These are phyloP conservation scores for Eueremaeus valkanovi DNA, from an alignment of 2,888 invertebrate species.

Conservation along the genomic window DNA sequence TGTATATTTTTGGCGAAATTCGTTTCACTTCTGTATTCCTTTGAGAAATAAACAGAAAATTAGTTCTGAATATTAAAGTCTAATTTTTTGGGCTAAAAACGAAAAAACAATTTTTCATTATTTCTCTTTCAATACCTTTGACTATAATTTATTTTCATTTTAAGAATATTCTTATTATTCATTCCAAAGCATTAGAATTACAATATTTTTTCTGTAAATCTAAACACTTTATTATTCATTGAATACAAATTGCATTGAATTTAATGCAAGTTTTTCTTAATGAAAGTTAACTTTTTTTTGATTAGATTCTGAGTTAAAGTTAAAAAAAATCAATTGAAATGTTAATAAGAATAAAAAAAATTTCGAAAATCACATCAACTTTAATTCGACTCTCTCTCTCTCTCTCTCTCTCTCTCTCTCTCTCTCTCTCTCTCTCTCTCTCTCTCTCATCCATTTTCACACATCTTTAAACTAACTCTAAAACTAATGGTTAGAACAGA, in stretches of 20 bases:
- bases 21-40: not conserved
- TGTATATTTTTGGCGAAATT: not conserved
- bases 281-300: too few species aligned
- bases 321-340: too few species aligned
- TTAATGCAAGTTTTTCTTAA: too few species aligned
- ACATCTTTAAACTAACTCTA: not conserved
- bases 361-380: too few species aligned
- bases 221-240: too few species aligned
- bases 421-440: too few species aligned
- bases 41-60: slow-evolving; percentile 10
- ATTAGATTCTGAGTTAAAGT: too few species aligned
- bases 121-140: not conserved
- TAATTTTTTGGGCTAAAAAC: not conserved
- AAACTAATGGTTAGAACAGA: not conserved
- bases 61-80: slow-evolving; percentile 5
- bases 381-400: too few species aligned
- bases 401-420: too few species aligned
- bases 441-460: too few species aligned
- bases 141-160: too few species aligned
- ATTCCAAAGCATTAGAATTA: not conserved
- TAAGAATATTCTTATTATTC: not conserved
- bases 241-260: not conserved
- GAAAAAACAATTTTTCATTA: not conserved
- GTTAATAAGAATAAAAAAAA: too few species aligned
- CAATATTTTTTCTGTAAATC: not conserved